Evolutionary conservation across 1,140 invertebrate species (phyloP).

Genomic region (Bombus vancouverensis): DNA sequence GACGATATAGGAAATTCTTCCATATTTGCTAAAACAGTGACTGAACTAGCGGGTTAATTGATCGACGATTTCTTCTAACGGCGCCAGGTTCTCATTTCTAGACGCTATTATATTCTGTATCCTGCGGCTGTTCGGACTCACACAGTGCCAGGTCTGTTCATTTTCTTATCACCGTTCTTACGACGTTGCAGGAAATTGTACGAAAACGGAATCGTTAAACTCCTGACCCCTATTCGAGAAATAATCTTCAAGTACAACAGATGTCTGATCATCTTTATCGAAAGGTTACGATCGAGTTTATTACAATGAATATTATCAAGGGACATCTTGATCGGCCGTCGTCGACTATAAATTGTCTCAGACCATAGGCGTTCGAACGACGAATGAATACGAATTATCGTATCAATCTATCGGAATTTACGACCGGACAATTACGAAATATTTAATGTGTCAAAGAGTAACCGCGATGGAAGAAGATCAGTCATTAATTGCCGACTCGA

Average conservation of each 20-base stretch:
- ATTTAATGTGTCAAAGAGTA: not conserved
- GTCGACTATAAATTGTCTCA: not conserved
- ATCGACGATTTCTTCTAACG: slow-evolving; percentile 75
- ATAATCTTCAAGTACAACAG: too few species aligned
- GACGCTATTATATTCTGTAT: slow-evolving; percentile 1
- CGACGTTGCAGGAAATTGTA: not conserved
- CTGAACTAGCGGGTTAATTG: slow-evolving; percentile 75
- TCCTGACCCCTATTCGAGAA: not conserved
- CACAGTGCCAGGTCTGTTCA: slow-evolving; percentile 40
- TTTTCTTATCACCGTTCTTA: slow-evolving; percentile 34
- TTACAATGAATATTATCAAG: not conserved
- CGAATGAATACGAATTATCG: not conserved
- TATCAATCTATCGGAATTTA: not conserved
- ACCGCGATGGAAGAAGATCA: not conserved
- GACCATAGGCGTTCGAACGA: not conserved
- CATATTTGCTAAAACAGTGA: slow-evolving; percentile 68
- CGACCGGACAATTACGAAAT: not conserved
- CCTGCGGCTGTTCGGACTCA: slow-evolving; percentile 23
- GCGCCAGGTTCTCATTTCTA: slow-evolving; percentile 60
- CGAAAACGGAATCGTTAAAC: not conserved
- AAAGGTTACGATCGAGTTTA: not conserved
- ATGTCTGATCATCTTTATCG: not conserved
- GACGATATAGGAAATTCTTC: slow-evolving; percentile 15
- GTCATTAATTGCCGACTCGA: slow-evolving; percentile 34
- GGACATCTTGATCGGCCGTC: slow-evolving; percentile 3